Evolutionary conservation across 2,888 invertebrate genomes (phyloP).

Genomic region (Acholoe squamosa): DNA sequence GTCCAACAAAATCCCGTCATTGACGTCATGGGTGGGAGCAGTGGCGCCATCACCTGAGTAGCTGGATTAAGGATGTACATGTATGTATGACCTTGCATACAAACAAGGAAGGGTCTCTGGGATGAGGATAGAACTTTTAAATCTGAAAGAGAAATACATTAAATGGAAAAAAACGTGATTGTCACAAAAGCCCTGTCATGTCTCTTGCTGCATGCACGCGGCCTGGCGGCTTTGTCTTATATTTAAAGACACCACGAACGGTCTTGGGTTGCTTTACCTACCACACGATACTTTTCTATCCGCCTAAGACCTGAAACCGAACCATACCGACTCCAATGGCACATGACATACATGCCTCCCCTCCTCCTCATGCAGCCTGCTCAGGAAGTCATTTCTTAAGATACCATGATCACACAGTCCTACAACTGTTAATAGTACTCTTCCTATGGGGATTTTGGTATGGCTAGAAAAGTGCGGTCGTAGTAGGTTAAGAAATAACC

Average conservation of each 20-base stretch:
- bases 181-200: neutral
- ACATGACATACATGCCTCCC: conserved; percentile 3
- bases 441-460: too few relatives aligned
- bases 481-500: too few relatives aligned
- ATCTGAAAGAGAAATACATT: neutral
- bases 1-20: neutral
- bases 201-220: conserved; percentile 2
- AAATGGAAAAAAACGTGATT: neutral
- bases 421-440: too few relatives aligned
- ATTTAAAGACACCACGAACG: conserved; percentile 37
- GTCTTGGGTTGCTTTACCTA: neutral
- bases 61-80: too few relatives aligned
- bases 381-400: too few relatives aligned
- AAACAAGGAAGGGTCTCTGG: too few relatives aligned
- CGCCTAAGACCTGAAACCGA: conserved; percentile 10
- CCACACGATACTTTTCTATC: conserved; percentile 42
- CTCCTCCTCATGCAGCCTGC: neutral
- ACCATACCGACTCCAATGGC: conserved; percentile 4
- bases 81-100: too few relatives aligned
- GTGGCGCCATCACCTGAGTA: too few relatives aligned
- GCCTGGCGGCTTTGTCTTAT: conserved; percentile 31
- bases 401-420: too few relatives aligned
- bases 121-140: too few relatives aligned
- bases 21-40: too few relatives aligned
- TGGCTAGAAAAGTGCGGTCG: too few relatives aligned